Evolutionary conservation across 2,113 vertebrate species (phyloP), one percentile per base, ranked within the genome.

Genomic region (Cranoglanis bouderius): DNA sequence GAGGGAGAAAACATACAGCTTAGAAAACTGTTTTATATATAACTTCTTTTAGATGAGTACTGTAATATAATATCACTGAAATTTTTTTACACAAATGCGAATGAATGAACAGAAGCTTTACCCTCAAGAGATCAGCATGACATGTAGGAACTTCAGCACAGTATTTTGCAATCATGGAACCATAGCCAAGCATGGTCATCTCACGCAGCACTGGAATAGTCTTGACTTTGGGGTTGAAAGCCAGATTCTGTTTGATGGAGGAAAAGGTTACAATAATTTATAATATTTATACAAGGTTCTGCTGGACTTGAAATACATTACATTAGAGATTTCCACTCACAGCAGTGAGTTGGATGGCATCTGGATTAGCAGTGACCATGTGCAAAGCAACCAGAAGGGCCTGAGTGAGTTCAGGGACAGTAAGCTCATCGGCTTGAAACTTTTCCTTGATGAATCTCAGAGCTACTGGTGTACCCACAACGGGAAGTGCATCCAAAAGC

Each of bases 401-500:
- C 74, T 96, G 93, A 90, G 90, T 91, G 0, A 92, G 90, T 91
- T 97, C 97, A 91, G 87, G 65, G 43, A 1, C 53, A 70, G 84
- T 90, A 74, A 98, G 59, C 26, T 97, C 94, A 88, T 88, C 91
- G 77, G 85, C 92, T 3, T 95, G 86, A 63, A 96, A 93, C 90
- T 93, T 96, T 13, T 95, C 93, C 81, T 95, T 96, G 91, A 97
- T 67, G 92, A 97, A 97, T 81, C 67, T 94, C 26, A 98, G 78
- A 0, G 95, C 91, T 18, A 24, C 87, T 51, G 93, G 92, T 88
- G 90, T 96, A 87, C 91, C 94, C 90, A 95, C 93, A 82, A 95
- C 92, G 82, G 95, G 91, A 29, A 97, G 29, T 57, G 95, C 89
- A 89, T 96, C 94, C 94, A 97, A 92, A 77, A 98, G 67, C 93